Conservation (phyloP, 1,140 invertebrate genomes). For the Myzus persicae region DNA sequence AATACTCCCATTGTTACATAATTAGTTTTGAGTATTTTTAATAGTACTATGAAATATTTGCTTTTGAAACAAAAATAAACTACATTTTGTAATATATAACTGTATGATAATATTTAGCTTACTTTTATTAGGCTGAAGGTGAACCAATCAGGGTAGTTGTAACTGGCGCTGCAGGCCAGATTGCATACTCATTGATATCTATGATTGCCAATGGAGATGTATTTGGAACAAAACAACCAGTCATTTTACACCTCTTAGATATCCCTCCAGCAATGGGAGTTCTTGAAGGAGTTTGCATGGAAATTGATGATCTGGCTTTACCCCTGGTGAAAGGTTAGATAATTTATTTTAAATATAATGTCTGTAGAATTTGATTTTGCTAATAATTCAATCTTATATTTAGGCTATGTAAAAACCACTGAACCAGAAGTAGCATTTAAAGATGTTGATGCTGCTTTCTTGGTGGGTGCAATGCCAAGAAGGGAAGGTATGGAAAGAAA, state of each 20-base stretch:
- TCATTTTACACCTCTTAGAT: conserved; percentile 92
- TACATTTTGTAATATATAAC: too few species aligned
- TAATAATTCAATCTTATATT: background rate
- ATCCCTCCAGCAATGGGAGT: conserved; percentile 95
- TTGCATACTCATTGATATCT: conserved; percentile 95
- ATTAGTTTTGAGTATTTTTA: too few species aligned
- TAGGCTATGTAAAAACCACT: conserved; percentile 84
- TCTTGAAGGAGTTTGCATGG: conserved; percentile 96
- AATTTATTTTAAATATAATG: background rate
- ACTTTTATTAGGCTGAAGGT: conserved; percentile 36
- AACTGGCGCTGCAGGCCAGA: conserved; percentile 98
- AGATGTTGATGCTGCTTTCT: conserved; percentile 95
- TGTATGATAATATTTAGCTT: background rate
- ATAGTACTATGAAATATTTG: background rate
- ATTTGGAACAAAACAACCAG: conserved; percentile 89
- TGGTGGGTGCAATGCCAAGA: conserved; percentile 98
- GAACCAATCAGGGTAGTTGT: conserved; percentile 92
- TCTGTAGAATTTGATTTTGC: background rate
- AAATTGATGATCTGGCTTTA: conserved; percentile 94
- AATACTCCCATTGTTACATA: too few species aligned
- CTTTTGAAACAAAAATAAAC: too few species aligned
- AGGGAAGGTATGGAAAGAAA: conserved; percentile 99
- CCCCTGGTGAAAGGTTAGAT: conserved; percentile 77
- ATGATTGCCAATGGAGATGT: conserved; percentile 96
- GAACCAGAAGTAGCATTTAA: conserved; percentile 91